phyloP scores from a whole-genome alignment of 2,888 invertebrate species.

The Erebia epiphron region DNA sequence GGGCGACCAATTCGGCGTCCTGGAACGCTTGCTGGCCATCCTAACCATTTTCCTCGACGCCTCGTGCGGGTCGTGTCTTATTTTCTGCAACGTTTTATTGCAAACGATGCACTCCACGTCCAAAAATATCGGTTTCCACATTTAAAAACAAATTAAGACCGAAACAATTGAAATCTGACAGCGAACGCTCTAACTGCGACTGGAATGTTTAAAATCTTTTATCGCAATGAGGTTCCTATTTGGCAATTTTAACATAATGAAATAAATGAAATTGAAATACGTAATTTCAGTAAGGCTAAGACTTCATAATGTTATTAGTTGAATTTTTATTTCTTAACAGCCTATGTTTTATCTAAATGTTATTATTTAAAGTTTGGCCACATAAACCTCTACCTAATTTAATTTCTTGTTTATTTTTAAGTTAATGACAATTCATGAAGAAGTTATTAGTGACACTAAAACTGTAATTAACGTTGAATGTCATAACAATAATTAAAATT shows the following conservation, averaged over 20 bases:
- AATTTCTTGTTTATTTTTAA: neutral
- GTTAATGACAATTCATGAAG: conserved; percentile 10
- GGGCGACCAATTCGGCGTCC: conserved; percentile 76
- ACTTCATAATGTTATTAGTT: conserved; percentile 11
- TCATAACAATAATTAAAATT: conserved; percentile 10
- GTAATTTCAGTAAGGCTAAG: conserved; percentile 46
- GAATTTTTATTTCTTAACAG: conserved; percentile 1
- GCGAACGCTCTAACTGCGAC: conserved; percentile 50
- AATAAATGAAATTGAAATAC: conserved; percentile 42
- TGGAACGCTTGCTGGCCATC: conserved; percentile 63
- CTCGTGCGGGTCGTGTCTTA: conserved; percentile 63
- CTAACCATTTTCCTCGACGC: conserved; percentile 66
- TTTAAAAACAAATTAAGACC: conserved; percentile 73
- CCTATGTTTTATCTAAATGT: neutral
- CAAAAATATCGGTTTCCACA: conserved; percentile 76
- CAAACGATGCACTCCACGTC: conserved; percentile 80
- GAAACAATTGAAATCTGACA: conserved; percentile 55
- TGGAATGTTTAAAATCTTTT: conserved; percentile 48
- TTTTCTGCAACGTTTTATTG: conserved; percentile 79
- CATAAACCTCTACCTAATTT: conserved; percentile 8
- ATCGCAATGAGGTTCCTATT: conserved; percentile 50
- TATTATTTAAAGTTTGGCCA: neutral
- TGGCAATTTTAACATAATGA: conserved; percentile 37
- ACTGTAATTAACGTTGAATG: conserved; percentile 13
- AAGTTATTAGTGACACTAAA: conserved; percentile 8